phyloP scores from a whole-genome alignment of 2,797 vertebrate species.

The Rhincodon typus region DNA sequence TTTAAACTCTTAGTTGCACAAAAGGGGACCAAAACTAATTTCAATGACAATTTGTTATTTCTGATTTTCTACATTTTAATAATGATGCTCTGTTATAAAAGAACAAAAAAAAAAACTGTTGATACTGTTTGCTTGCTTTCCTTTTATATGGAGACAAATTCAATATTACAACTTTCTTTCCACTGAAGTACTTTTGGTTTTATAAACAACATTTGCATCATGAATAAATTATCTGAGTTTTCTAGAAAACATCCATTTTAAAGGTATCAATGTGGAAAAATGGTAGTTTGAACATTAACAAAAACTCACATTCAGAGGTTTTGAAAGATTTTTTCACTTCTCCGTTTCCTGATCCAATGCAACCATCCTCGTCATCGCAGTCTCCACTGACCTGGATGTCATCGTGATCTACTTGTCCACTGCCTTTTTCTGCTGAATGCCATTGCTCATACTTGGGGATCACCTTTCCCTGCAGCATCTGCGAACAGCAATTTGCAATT shows the following conservation, averaged over 20 bases:
- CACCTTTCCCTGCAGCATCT: slow-evolving; percentile 73
- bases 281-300: background rate
- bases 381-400: slow-evolving; percentile 65
- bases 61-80: background rate
- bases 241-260: background rate
- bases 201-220: background rate
- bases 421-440: slow-evolving; percentile 51
- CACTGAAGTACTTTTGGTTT: background rate
- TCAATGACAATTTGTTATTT: background rate
- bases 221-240: background rate
- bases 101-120: background rate
- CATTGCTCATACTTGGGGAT: slow-evolving; percentile 65
- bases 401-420: slow-evolving; percentile 45
- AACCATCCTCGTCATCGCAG: slow-evolving; percentile 82
- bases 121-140: background rate
- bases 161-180: background rate
- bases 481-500: slow-evolving; percentile 23
- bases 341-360: slow-evolving; percentile 67
- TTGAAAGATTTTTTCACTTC: slow-evolving; percentile 55
- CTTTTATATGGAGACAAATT: background rate
- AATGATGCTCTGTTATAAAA: background rate
- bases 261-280: background rate
- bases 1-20: background rate
- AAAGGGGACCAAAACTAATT: background rate
- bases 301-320: slow-evolving; percentile 66